phyloP scores from a whole-genome alignment of 2,888 invertebrate genomes.

The Ophonus ardosiacus region DNA sequence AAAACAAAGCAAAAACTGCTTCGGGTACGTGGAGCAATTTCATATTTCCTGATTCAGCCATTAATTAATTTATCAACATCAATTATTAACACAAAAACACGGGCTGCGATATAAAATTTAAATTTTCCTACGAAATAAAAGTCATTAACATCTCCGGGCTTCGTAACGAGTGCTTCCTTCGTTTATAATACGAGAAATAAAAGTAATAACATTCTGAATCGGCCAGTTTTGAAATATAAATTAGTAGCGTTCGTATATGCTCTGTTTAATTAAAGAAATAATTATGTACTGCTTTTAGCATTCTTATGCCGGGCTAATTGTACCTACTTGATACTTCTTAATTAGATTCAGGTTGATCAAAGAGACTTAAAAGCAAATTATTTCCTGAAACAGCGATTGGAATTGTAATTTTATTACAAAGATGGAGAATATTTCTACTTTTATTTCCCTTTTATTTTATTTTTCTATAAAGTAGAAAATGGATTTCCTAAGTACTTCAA shows the following conservation, averaged over 20 bases:
- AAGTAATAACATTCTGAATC: constrained; percentile 14
- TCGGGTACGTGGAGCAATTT: constrained; percentile 11
- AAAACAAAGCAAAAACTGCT: constrained; percentile 18
- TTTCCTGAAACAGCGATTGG: constrained; percentile 25
- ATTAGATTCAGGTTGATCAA: constrained; percentile 28
- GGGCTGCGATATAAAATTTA: constrained; percentile 26
- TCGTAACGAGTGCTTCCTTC: constrained; percentile 13
- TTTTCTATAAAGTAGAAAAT: too few species aligned
- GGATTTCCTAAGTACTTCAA: too few species aligned
- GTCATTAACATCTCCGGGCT: background rate
- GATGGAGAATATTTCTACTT: background rate
- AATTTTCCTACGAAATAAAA: constrained; percentile 18
- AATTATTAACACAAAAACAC: constrained; percentile 33
- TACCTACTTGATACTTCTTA: constrained; percentile 21
- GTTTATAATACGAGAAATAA: constrained; percentile 25
- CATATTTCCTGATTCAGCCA: constrained; percentile 28
- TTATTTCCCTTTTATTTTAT: background rate
- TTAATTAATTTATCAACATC: constrained; percentile 44
- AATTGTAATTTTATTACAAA: constrained; percentile 26
- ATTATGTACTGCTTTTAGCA: constrained; percentile 10
- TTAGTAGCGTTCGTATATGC: constrained; percentile 26
- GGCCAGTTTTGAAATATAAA: constrained; percentile 38
- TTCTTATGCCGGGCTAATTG: constrained; percentile 7
- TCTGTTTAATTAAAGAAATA: constrained; percentile 30
- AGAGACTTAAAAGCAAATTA: constrained; percentile 7